Evolutionary conservation across 2,113 vertebrate genomes (phyloP).

Genomic region (Onychostruthus taczanowskii): DNA sequence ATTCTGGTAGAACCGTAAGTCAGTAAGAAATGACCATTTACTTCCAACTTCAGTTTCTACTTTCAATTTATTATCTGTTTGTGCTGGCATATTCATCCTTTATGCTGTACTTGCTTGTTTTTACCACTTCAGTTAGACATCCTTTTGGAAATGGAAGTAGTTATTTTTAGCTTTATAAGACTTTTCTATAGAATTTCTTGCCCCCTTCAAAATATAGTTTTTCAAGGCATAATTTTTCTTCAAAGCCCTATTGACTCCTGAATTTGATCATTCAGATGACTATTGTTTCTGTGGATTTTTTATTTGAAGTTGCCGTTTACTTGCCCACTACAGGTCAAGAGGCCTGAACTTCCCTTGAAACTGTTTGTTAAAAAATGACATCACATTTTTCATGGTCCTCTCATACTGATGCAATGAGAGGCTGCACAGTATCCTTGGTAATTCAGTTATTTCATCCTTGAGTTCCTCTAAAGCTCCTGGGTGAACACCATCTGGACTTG

Average conservation of each 20-base stretch:
- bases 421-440: background rate
- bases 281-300: background rate
- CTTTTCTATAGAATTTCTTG: background rate
- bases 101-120: background rate
- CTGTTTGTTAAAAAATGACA: background rate
- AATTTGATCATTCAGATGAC: background rate
- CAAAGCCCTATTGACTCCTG: background rate
- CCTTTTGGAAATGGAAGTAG: background rate
- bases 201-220: background rate
- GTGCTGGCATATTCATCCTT: background rate
- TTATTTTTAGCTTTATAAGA: background rate
- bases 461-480: constrained; percentile 22
- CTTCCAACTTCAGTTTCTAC: background rate
- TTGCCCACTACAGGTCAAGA: background rate
- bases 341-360: background rate
- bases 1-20: background rate
- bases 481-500: constrained; percentile 46
- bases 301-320: background rate
- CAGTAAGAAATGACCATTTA: background rate
- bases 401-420: background rate
- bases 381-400: background rate
- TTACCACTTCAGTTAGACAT: background rate
- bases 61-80: background rate
- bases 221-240: background rate
- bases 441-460: constrained; percentile 36